Evolutionary conservation across 64 coral and sea anemone genomes (phyloP).

Genomic region (Montipora capricornis): DNA sequence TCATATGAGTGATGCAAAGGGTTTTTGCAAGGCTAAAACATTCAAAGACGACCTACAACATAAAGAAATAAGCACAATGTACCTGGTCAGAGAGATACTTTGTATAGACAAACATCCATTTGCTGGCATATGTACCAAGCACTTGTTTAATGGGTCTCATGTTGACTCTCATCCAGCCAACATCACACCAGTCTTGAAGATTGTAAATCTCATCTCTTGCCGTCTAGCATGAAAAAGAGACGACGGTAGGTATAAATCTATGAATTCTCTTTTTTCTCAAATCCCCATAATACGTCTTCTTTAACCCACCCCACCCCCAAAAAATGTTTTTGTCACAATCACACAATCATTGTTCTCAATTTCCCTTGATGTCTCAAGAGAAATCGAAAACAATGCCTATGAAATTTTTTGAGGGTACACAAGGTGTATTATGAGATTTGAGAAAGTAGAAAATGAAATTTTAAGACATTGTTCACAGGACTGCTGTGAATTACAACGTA

Average conservation of each 20-base stretch:
- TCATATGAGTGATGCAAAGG: neutral
- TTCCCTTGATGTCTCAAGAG: no score
- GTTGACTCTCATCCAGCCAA: slow-evolving; percentile 97
- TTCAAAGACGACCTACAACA: no score
- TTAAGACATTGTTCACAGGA: neutral
- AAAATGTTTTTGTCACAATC: neutral
- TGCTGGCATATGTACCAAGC: slow-evolving; percentile 93
- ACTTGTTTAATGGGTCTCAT: slow-evolving; percentile 98
- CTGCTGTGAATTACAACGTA: no score
- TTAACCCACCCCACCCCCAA: no score
- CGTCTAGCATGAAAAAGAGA: slow-evolving; percentile 53
- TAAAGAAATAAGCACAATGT: neutral
- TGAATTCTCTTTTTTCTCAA: neutral
- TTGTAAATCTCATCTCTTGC: slow-evolving; percentile 91
- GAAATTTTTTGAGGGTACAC: no score
- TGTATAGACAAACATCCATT: slow-evolving; percentile 99
- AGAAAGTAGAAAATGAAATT: neutral
- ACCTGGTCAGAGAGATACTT: slow-evolving; percentile 97
- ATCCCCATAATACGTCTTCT: neutral
- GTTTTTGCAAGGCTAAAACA: no score
- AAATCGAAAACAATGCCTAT: no score
- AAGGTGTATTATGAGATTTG: no score
- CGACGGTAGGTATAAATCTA: neutral
- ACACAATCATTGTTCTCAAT: no score
- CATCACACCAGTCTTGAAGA: slow-evolving; percentile 94